phyloP scores from a whole-genome alignment of 2,888 invertebrate genomes.

The Stramonita haemastoma region DNA sequence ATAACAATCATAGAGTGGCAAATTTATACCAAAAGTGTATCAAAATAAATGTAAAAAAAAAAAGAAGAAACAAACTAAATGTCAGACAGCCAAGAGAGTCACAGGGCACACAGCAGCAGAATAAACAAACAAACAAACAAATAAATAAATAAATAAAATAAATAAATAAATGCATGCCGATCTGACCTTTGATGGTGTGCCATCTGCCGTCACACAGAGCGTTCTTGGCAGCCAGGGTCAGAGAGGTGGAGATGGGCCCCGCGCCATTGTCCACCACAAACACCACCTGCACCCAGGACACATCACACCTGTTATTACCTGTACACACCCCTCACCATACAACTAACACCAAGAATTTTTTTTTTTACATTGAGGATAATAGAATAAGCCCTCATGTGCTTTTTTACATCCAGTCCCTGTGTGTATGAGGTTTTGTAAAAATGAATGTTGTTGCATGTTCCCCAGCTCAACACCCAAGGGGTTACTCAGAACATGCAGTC shows the following conservation, averaged over 20 bases:
- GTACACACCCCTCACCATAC: neutral
- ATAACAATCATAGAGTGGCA: too few species aligned
- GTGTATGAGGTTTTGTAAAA: too few species aligned
- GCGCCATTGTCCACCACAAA: constrained; percentile 80
- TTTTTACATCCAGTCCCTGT: too few species aligned
- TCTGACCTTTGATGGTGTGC: constrained; percentile 86
- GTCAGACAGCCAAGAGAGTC: neutral
- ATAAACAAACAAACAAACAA: neutral
- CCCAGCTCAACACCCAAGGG: too few species aligned
- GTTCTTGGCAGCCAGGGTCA: constrained; percentile 72
- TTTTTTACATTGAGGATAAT: too few species aligned
- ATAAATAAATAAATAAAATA: neutral
- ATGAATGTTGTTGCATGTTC: too few species aligned
- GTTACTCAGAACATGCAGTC: too few species aligned
- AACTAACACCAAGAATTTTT: too few species aligned
- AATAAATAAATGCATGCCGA: neutral
- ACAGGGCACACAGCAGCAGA: neutral
- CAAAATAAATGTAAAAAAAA: too few species aligned
- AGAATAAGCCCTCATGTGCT: too few species aligned
- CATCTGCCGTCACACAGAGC: constrained; percentile 95
- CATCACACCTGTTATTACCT: neutral
- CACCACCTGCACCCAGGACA: constrained; percentile 58
- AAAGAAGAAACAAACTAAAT: too few species aligned
- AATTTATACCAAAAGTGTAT: too few species aligned
- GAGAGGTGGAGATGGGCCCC: constrained; percentile 87